phyloP scores from a whole-genome alignment of 2,797 vertebrate species.

The Cuniculus paca region DNA sequence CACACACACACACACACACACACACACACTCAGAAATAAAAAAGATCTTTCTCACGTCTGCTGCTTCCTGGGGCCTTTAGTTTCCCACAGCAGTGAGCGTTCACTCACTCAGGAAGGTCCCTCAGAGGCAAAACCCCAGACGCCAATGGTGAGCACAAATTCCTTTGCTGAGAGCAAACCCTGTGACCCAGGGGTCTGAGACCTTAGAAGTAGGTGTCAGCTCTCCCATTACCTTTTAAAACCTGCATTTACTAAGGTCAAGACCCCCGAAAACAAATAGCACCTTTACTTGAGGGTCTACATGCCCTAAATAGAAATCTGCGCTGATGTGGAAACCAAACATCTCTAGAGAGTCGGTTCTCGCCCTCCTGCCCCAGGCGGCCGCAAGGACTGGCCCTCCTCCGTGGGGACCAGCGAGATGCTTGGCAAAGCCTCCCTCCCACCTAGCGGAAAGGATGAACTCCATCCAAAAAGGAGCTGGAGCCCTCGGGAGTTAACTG shows the following conservation, averaged over 20 bases:
- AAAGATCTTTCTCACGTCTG: neutral
- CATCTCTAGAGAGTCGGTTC: neutral
- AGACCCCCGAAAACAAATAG: neutral
- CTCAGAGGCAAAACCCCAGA: neutral
- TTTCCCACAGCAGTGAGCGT: neutral
- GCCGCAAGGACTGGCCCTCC: neutral
- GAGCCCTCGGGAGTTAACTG: neutral
- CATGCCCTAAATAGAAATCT: neutral
- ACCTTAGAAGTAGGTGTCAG: neutral
- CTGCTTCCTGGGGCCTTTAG: neutral
- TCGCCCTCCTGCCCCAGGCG: neutral
- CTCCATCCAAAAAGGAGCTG: neutral
- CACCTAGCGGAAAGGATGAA: neutral
- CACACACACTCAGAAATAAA: neutral
- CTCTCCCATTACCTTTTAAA: neutral
- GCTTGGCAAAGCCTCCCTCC: neutral
- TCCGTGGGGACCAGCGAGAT: neutral
- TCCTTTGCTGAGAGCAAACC: neutral
- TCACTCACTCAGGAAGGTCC: neutral
- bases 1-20: neutral
- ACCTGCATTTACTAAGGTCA: neutral
- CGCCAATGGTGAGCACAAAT: accelerated
- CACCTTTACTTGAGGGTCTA: neutral
- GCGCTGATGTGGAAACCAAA: neutral
- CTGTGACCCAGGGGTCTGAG: neutral